phyloP scores from a whole-genome alignment of 92 coral and sea anemone species.

The Pocillopora grandis region DNA sequence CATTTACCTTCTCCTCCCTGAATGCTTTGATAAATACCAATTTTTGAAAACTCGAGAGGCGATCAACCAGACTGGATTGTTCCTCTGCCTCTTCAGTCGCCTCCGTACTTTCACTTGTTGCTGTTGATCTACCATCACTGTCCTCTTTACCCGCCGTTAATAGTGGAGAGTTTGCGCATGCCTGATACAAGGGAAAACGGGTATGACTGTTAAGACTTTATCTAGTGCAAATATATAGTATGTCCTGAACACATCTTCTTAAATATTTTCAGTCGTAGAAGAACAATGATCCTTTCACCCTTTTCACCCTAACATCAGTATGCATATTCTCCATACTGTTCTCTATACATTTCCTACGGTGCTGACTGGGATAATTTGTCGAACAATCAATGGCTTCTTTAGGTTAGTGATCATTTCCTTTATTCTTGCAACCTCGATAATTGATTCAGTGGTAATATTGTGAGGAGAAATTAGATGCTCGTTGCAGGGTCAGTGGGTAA shows the following conservation, averaged over 20 bases:
- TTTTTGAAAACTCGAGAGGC: slow-evolving; percentile 84
- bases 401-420: too few relatives aligned
- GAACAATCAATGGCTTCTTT: too few relatives aligned
- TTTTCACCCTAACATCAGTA: too few relatives aligned
- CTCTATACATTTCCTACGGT: too few relatives aligned
- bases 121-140: slow-evolving; percentile 50
- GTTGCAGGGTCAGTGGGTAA: too few relatives aligned
- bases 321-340: too few relatives aligned
- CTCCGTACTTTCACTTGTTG: slow-evolving; percentile 47
- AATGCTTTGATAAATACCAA: slow-evolving; percentile 88
- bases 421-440: too few relatives aligned
- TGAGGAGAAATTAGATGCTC: too few relatives aligned
- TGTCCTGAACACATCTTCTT: neutral
- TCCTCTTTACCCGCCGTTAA: slow-evolving; percentile 41
- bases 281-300: too few relatives aligned
- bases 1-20: slow-evolving; percentile 83
- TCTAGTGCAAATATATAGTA: neutral
- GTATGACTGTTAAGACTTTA: neutral
- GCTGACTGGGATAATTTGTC: too few relatives aligned
- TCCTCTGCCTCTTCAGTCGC: slow-evolving; percentile 59
- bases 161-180: slow-evolving; percentile 69
- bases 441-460: too few relatives aligned
- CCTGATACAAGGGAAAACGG: slow-evolving; percentile 19
- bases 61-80: slow-evolving; percentile 41
- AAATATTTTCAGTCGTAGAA: too few relatives aligned